Percentiles rank a stretch among this genome's conserved stretches.
phyloP scores from a whole-genome alignment of 1,140 invertebrate genomes.

The Gonioctena quinquepunctata region DNA sequence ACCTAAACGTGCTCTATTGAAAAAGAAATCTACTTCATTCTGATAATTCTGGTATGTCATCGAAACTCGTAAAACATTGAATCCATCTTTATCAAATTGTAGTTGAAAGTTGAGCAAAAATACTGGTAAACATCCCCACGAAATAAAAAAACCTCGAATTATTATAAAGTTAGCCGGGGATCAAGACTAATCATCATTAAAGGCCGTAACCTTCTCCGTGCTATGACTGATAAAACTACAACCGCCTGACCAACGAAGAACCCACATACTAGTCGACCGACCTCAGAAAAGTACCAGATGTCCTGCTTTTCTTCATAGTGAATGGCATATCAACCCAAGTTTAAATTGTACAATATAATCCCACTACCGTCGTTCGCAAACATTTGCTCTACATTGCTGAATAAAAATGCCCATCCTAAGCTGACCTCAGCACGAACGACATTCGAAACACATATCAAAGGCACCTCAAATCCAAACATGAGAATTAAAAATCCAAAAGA shows the following conservation, averaged over 20 bases:
- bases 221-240: constrained; percentile 32
- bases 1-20: too few species aligned
- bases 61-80: too few species aligned
- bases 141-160: too few species aligned
- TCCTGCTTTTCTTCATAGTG: too few species aligned
- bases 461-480: background rate
- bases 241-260: constrained; percentile 40
- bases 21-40: too few species aligned
- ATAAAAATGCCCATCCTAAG: background rate
- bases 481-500: background rate
- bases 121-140: too few species aligned
- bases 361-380: background rate
- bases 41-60: too few species aligned
- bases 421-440: background rate
- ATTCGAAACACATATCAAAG: background rate
- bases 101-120: too few species aligned
- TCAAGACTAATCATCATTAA: constrained; percentile 46
- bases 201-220: constrained; percentile 42
- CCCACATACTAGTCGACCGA: constrained; percentile 53
- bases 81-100: too few species aligned
- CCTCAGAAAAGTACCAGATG: too few species aligned
- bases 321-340: too few species aligned
- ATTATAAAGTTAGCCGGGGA: too few species aligned
- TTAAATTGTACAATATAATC: background rate
- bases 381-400: background rate